Evolutionary conservation across 92 coral and sea anemone genomes (phyloP).

Genomic region (Hydrozoanthus gracilis): DNA sequence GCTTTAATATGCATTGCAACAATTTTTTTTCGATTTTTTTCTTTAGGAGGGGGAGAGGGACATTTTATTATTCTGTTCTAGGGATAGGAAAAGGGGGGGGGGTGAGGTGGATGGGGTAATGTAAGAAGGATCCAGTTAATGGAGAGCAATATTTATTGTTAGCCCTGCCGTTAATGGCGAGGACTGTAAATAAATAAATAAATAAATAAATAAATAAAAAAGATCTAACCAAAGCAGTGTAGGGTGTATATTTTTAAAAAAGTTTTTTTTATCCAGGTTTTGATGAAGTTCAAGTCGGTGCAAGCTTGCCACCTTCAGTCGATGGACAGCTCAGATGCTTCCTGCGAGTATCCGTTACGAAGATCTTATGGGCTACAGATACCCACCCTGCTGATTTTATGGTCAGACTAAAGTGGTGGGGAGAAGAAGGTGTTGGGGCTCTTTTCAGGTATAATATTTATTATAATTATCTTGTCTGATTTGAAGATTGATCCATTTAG

Average conservation of each 20-base stretch:
- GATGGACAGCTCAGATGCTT: conserved; percentile 96
- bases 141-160: too few relatives aligned
- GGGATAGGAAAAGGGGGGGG: too few relatives aligned
- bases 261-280: conserved; percentile 17
- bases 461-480: neutral
- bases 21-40: too few relatives aligned
- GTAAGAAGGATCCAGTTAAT: too few relatives aligned
- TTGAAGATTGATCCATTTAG: too few relatives aligned
- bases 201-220: too few relatives aligned
- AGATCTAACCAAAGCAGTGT: neutral
- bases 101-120: too few relatives aligned
- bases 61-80: too few relatives aligned
- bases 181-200: too few relatives aligned
- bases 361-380: conserved; percentile 73
- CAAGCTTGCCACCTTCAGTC: conserved; percentile 94
- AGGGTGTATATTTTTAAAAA: neutral
- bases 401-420: conserved; percentile 94
- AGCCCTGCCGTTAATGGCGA: too few relatives aligned
- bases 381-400: conserved; percentile 76
- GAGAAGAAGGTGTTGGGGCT: conserved; percentile 86
- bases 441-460: conserved; percentile 63
- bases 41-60: too few relatives aligned
- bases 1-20: too few relatives aligned
- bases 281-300: conserved; percentile 74
- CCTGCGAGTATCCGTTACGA: conserved; percentile 78